Evolutionary conservation across 1,140 invertebrate genomes (phyloP), one percentile per base, ranked within the genome.

Genomic region (Theocolax elegans): DNA sequence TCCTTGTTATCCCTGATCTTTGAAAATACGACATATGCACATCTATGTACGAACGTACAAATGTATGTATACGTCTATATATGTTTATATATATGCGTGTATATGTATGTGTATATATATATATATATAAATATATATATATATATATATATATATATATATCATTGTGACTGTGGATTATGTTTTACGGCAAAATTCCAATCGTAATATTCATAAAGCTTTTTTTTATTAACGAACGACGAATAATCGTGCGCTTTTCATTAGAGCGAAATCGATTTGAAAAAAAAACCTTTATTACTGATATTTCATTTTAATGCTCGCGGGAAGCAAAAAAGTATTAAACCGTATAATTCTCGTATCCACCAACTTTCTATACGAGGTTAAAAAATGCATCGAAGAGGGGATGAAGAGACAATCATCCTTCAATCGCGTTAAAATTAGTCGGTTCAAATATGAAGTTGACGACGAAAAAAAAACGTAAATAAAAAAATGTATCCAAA

Each of bases 171-270:
- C 60, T 63, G 65, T 67, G 62, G 67, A 70, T 72, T 67, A 67
- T 56, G 44, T 31, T 70, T 72, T 71, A 54, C 51, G 35, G 38
- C 60, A 59, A 72, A 67, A 31, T 63, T 72, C 31, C 46, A 73
- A 67, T 60, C 23, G 70, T 49, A 69, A 71, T 75, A 67, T 65
- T 62, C 65, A 69, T 73, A 69, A 73, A 75, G 63, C 67, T 67
- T 64, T 70, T 69, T 74, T 72, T 59, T 40, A 59, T 42, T 40
- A 59, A 40, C 56, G 31, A 42, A 15, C 27, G 42, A 49, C 27
- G 60, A 63, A 35, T 49, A 63, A 48, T 48, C 23, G 27, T 38
- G 25, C 27, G 56, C 38, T 44, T 62, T 62, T 62, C 59, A 62
- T 62, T 48, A 59, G 35, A 25, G 35, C 35, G 38, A 21, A 42